A percentile compares a stretch with the other conserved stretches of the same genome.
Conservation (phyloP, 2,888 invertebrate genomes). For the Sceliomorpha sp. region DNA sequence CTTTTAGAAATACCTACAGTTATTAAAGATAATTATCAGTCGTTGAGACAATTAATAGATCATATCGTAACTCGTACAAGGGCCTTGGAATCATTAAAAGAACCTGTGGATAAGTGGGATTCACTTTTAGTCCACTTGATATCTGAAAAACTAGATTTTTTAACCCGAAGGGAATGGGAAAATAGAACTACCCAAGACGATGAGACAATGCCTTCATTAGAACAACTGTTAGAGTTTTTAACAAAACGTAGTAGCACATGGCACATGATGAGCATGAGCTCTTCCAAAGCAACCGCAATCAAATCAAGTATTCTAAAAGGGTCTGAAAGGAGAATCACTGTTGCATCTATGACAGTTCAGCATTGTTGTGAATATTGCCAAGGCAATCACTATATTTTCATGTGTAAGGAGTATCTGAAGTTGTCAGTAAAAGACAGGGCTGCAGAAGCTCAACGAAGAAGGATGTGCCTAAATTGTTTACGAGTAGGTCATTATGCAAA, state of each 20-base stretch:
- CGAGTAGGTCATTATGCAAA: conserved; percentile 3
- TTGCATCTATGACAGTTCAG: conserved; percentile 4
- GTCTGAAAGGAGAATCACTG: neutral
- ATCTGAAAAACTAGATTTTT: conserved; percentile 10
- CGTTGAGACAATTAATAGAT: neutral
- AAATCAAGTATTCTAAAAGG: neutral
- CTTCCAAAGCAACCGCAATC: neutral
- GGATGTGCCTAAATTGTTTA: conserved; percentile 6
- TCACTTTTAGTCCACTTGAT: conserved; percentile 7
- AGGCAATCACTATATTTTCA: neutral
- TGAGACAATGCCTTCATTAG: conserved; percentile 2
- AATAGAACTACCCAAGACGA: neutral
- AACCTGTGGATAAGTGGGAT: conserved; percentile 2
- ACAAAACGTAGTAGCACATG: conserved; percentile 3
- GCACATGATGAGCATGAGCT: neutral
- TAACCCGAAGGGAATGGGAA: conserved; percentile 8
- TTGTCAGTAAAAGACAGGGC: neutral
- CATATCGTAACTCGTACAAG: neutral
- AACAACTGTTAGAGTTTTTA: conserved; percentile 1
- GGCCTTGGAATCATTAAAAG: too few species aligned
- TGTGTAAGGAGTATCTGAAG: neutral
- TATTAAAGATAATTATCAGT: neutral
- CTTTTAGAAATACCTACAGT: neutral
- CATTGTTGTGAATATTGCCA: conserved; percentile 7
- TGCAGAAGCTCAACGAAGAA: neutral